Percentiles rank a stretch among this genome's conserved stretches.
phyloP scores from a whole-genome alignment of 2,113 vertebrate species.

The Xenopus borealis region DNA sequence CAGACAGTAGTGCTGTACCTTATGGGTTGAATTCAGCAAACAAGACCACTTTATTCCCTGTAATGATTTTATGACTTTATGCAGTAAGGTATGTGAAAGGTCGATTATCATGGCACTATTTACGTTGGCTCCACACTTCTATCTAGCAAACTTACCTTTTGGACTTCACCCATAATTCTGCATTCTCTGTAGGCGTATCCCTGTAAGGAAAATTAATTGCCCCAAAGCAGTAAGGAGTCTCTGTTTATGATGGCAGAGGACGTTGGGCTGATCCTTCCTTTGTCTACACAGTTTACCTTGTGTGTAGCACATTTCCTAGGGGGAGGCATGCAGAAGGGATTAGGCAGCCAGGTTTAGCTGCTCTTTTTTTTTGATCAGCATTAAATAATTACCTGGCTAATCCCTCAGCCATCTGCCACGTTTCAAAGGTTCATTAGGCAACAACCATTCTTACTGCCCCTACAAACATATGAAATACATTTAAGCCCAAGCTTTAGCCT shows the following conservation, averaged over 20 bases:
- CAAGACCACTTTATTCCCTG: too few species aligned
- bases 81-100: too few species aligned
- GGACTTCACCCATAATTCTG: conserved; percentile 79
- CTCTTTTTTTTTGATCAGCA: conserved; percentile 61
- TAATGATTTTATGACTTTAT: too few species aligned
- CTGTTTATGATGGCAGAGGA: conserved; percentile 19
- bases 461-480: too few species aligned
- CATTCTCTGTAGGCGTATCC: conserved; percentile 19
- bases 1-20: too few species aligned
- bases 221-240: background rate
- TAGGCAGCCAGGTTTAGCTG: conserved; percentile 77
- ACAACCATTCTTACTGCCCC: too few species aligned
- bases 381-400: conserved; percentile 84
- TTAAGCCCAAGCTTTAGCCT: too few species aligned
- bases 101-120: too few species aligned
- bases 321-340: conserved; percentile 65
- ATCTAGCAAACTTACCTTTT: conserved; percentile 67
- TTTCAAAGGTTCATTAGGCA: conserved; percentile 26
- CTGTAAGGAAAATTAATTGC: background rate
- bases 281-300: background rate
- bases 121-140: too few species aligned
- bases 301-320: conserved; percentile 44
- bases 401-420: conserved; percentile 78
- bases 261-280: conserved; percentile 2
- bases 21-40: too few species aligned